These are phyloP conservation scores for Chamaedrilus cognettii DNA, from an alignment of 2,888 invertebrate species.

Conservation along the genomic window DNA sequence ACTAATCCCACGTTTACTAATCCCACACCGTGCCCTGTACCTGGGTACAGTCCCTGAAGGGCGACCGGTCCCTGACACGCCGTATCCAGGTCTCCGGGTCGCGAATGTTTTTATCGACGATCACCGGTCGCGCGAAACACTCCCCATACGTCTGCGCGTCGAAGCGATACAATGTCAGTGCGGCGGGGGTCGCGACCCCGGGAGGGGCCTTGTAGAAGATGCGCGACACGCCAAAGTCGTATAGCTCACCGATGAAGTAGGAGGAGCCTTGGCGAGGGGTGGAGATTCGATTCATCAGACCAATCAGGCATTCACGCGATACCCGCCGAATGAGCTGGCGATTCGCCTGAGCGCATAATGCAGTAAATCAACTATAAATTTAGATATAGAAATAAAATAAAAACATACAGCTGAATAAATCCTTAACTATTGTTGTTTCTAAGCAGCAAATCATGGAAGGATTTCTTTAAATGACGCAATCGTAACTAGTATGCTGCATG, in stretches of 20 bases:
- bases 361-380: no score
- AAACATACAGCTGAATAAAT: no score
- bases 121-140: not conserved
- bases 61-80: not conserved
- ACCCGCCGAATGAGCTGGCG: not conserved
- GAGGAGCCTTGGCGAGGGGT: not conserved
- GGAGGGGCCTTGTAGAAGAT: not conserved
- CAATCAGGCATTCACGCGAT: not conserved
- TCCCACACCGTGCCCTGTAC: no score
- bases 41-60: no score
- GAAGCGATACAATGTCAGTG: not conserved
- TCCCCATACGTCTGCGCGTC: not conserved
- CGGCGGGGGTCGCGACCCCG: not conserved
- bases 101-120: not conserved
- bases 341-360: not conserved
- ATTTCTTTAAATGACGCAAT: no score
- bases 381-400: no score
- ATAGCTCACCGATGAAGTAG: not conserved
- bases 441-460: no score
- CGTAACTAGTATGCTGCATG: no score
- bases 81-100: not conserved
- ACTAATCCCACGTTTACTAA: no score
- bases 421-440: no score
- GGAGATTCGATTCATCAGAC: not conserved
- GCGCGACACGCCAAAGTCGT: not conserved